phyloP scores from a whole-genome alignment of 2,888 invertebrate genomes.

The Drosophila mettleri region DNA sequence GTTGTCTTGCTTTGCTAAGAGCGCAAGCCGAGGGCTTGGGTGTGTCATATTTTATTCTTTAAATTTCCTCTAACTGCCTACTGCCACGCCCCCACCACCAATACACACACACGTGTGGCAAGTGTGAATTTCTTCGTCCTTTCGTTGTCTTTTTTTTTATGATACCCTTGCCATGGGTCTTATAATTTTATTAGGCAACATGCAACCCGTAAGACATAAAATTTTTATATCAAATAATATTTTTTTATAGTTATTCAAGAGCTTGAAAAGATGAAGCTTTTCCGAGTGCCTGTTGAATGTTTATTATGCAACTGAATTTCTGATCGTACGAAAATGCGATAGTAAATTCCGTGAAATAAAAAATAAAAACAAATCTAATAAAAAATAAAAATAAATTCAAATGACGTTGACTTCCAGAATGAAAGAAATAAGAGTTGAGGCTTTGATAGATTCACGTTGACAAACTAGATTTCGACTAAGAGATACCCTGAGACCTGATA shows the following conservation, averaged over 20 bases:
- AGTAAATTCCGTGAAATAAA: neutral
- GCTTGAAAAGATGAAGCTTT: neutral
- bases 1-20: neutral
- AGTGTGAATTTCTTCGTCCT: slow-evolving; percentile 13
- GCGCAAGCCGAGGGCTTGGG: neutral
- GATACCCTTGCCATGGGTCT: slow-evolving; percentile 1
- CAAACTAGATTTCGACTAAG: too few relatives aligned
- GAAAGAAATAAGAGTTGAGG: too few relatives aligned
- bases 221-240: slow-evolving; percentile 15
- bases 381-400: neutral
- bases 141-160: slow-evolving; percentile 17
- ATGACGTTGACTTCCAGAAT: neutral
- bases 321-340: neutral
- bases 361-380: neutral
- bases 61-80: slow-evolving; percentile 21
- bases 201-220: slow-evolving; percentile 4
- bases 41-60: slow-evolving; percentile 25
- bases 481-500: too few relatives aligned
- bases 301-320: neutral
- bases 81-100: neutral
- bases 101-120: neutral
- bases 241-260: slow-evolving; percentile 4
- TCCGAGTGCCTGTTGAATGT: slow-evolving; percentile 2
- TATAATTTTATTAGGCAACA: slow-evolving; percentile 15
- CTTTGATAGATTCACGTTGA: too few relatives aligned